These are phyloP conservation scores for Luidia sarsii DNA, from an alignment of 53 echinoderm and acorn worm genomes.

Conservation along the genomic window DNA sequence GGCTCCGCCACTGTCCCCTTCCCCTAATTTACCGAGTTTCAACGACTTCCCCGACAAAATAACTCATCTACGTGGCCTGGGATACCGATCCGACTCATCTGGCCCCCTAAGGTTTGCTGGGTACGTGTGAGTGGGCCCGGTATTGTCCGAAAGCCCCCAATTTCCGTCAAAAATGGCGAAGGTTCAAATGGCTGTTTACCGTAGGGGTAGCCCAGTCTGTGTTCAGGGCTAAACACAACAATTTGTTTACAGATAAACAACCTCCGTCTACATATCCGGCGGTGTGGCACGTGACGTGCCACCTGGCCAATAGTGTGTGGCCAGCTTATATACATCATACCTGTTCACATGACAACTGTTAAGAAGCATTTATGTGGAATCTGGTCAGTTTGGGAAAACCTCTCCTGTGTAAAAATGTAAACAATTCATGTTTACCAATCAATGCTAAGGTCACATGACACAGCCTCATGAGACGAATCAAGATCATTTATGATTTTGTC, in stretches of 20 bases:
- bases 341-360: constrained; percentile 66
- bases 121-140: constrained; percentile 43
- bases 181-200: constrained; percentile 99
- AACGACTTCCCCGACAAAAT: constrained; percentile 15
- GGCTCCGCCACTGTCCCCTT: constrained; percentile 34
- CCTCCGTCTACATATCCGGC: constrained; percentile 98
- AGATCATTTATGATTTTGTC: too few relatives aligned
- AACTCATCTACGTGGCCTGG: not conserved
- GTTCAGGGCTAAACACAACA: constrained; percentile 99
- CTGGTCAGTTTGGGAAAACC: constrained; percentile 21
- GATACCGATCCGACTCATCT: not conserved
- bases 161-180: constrained; percentile 99
- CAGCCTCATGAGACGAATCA: constrained; percentile 14
- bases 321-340: constrained; percentile 61
- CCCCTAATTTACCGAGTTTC: constrained; percentile 12
- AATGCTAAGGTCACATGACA: constrained; percentile 42
- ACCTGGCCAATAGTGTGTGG: constrained; percentile 88
- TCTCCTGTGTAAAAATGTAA: constrained; percentile 50
- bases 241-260: constrained; percentile 99
- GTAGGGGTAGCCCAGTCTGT: constrained; percentile 97
- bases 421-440: constrained; percentile 57
- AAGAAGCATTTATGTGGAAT: constrained; percentile 27
- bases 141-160: constrained; percentile 89
- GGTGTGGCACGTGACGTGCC: constrained; percentile 97
- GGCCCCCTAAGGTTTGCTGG: constrained; percentile 34